Percentiles rank a stretch among this genome's conserved stretches.
Conservation (phyloP, 2,888 invertebrate genomes). For the Chesias legatella region DNA sequence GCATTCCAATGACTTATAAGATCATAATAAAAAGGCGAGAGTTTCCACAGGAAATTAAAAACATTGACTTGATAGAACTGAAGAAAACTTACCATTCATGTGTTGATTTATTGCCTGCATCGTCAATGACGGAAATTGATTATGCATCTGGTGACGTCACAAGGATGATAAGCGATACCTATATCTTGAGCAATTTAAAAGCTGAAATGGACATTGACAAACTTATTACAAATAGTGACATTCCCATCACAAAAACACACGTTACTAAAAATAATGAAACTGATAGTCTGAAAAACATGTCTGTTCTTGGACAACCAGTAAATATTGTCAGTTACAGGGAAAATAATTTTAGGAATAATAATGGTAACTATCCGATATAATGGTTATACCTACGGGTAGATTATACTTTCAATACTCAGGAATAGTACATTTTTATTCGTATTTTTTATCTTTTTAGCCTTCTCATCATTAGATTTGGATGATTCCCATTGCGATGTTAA, state of each 20-base stretch:
- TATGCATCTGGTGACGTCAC: conserved; percentile 42
- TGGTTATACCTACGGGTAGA: too few relatives aligned
- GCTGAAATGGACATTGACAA: conserved; percentile 18
- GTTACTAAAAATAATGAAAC: background rate
- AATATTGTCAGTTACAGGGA: background rate
- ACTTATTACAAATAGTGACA: conserved; percentile 1
- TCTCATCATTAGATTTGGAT: background rate
- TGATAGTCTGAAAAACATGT: background rate
- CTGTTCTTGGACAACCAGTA: background rate
- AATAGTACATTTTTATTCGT: background rate
- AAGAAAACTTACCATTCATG: conserved; percentile 64
- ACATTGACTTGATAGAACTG: conserved; percentile 4
- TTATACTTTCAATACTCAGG: too few relatives aligned
- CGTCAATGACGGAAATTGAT: conserved; percentile 35
- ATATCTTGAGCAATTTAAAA: conserved; percentile 35
- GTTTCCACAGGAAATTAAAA: conserved; percentile 12
- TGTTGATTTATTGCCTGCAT: conserved; percentile 49
- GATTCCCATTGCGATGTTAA: background rate
- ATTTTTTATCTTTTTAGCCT: conserved; percentile 6
- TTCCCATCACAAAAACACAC: background rate
- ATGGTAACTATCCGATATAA: too few relatives aligned
- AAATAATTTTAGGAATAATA: conserved; percentile 2
- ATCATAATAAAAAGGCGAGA: conserved; percentile 50
- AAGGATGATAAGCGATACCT: conserved; percentile 53
- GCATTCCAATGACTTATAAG: conserved; percentile 62